phyloP scores from a whole-genome alignment of 2,113 vertebrate species.

The Heliornis fulica region DNA sequence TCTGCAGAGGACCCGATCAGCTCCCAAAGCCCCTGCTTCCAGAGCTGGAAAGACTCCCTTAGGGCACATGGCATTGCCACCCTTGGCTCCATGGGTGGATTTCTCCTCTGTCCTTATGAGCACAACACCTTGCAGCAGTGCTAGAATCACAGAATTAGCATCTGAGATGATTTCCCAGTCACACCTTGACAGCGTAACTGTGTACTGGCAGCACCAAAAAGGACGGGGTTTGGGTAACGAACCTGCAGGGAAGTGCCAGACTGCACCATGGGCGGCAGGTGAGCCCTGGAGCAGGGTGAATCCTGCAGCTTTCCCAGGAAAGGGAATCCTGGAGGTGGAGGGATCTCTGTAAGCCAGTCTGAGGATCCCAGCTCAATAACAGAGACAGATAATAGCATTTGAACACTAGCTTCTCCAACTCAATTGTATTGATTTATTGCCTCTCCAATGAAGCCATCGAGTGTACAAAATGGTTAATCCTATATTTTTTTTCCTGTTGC shows the following conservation, averaged over 20 bases:
- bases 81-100: neutral
- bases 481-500: slow-evolving; percentile 20
- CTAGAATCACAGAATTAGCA: no score
- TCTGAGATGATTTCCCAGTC: neutral
- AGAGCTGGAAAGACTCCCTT: neutral
- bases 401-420: slow-evolving; percentile 66
- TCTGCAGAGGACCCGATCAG: neutral
- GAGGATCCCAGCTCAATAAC: slow-evolving; percentile 63
- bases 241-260: neutral
- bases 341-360: slow-evolving; percentile 17
- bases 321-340: slow-evolving; percentile 15
- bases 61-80: rapidly evolving
- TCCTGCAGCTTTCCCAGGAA: neutral
- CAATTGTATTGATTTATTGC: slow-evolving; percentile 70
- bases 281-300: neutral
- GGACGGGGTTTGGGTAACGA: neutral
- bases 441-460: slow-evolving; percentile 68
- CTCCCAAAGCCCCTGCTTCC: neutral
- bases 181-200: neutral
- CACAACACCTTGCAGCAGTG: neutral
- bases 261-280: rapidly evolving
- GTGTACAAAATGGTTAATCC: slow-evolving; percentile 68
- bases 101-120: rapidly evolving
- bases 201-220: neutral
- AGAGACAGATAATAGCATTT: slow-evolving; percentile 64